phyloP scores from a whole-genome alignment of 2,888 invertebrate species.

The Urechis unicinctus region DNA sequence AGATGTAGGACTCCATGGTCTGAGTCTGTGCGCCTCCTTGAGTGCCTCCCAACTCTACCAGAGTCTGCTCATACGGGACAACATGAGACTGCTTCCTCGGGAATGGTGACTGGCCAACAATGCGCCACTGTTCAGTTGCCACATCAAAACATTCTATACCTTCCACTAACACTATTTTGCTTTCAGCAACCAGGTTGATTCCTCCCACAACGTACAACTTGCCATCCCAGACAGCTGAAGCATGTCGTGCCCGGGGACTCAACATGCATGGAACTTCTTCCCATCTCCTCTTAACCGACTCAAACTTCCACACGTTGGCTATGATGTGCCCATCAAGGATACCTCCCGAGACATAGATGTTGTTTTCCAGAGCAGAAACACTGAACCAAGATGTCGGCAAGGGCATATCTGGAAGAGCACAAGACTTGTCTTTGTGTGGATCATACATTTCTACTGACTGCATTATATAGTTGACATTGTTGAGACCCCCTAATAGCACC shows the following conservation, averaged over 20 bases:
- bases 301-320: constrained; percentile 42
- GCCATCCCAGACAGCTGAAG: constrained; percentile 36
- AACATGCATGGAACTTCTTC: constrained; percentile 31
- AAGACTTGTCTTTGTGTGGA: constrained; percentile 43
- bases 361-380: constrained; percentile 35
- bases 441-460: constrained; percentile 45
- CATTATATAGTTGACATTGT: constrained; percentile 27
- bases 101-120: constrained; percentile 39
- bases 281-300: constrained; percentile 40
- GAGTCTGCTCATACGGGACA: constrained; percentile 35
- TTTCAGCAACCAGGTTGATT: constrained; percentile 27
- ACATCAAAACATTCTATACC: constrained; percentile 43
- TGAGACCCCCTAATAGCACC: constrained; percentile 37
- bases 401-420: constrained; percentile 37
- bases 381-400: constrained; percentile 37
- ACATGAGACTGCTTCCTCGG: constrained; percentile 41
- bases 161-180: constrained; percentile 33
- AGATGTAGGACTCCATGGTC: constrained; percentile 44
- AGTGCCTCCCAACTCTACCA: constrained; percentile 44
- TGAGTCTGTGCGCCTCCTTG: constrained; percentile 28
- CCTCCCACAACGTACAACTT: constrained; percentile 44
- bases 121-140: constrained; percentile 31
- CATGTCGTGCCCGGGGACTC: constrained; percentile 43
- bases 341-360: constrained; percentile 45
- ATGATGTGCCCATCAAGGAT: constrained; percentile 38